Base-by-base conservation (phyloP, 1,140 invertebrate genomes). In the Aphis gossypii region DNA sequence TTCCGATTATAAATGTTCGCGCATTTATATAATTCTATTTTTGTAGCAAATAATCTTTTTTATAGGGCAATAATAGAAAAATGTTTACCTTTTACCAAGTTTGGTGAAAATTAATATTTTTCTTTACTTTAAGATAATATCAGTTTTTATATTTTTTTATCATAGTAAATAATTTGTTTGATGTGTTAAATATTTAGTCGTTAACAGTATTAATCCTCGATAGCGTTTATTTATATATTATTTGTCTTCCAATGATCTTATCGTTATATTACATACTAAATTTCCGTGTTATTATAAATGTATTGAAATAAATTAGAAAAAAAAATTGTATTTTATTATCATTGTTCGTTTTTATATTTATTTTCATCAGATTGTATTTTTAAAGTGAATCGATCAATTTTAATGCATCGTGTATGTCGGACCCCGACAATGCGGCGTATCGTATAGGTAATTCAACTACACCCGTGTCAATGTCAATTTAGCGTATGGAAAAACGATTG, bases 401-500 rank as follows among this genome's bases (percentile, higher is more conserved):
- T 48, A 86, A 86, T 93, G 38, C 83, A 44, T 87, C 82, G 60
- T n/a, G n/a, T 46, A 51, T 54, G 83, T 30, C 51, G 35, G 38
- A n/a, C 8, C 20, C 68, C 6, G 20, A 35, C 90, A 38, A 23
- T 54, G 41, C 91, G 91, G 91, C 91, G 91, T 84, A 51, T 30
- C 35, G 82, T 51, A 56, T 86, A 93, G 92, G 82, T 93, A 93
- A 93, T 93, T 93, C 48, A 86, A 93, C 92, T 86, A 93, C 92
- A 84, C 92, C 92, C 76, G 48, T 56, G 92, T 93, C 92, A 93
- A 93, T 68, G 92, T 93, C 92, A 93, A 83, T 86, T 51, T 92
- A 83, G 6, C 11, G 30, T 56, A 89, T 56, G 51, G 51, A 89
- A 89, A 38, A 54, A 54, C 87, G 48, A 89, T 89, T 38, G 48